Conservation (phyloP, 2,797 vertebrate genomes). For the Ptychadena robeensis region DNA sequence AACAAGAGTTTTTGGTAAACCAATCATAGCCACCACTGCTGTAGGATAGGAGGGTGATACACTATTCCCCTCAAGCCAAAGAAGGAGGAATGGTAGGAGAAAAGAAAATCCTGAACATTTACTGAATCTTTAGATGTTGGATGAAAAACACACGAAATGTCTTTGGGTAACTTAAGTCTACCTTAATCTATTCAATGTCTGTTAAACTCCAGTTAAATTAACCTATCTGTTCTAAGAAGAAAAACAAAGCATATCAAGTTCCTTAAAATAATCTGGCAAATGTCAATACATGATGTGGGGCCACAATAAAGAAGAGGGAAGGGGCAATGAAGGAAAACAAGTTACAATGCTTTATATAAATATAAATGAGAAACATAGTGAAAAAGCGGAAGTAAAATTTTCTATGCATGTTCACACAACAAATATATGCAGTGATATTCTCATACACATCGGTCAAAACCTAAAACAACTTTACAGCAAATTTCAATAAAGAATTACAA, state of each 20-base stretch:
- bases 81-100: neutral
- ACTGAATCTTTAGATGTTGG: too few relatives aligned
- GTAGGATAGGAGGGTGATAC: too few relatives aligned
- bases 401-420: constrained; percentile 32
- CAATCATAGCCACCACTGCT: too few relatives aligned
- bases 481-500: constrained; percentile 66
- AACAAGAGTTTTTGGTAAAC: too few relatives aligned
- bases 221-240: neutral
- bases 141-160: neutral
- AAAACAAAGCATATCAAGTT: constrained; percentile 22
- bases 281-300: constrained; percentile 22
- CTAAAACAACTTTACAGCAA: neutral
- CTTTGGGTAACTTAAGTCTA: neutral
- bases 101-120: too few relatives aligned
- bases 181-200: neutral
- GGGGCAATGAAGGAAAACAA: neutral
- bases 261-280: constrained; percentile 30
- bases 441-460: constrained; percentile 43
- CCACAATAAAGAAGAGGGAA: constrained; percentile 40
- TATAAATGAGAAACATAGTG: neutral
- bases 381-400: constrained; percentile 28
- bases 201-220: neutral
- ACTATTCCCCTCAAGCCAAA: neutral
- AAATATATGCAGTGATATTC: neutral
- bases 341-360: constrained; percentile 21